Conservation (phyloP, 2,797 vertebrate species). For the Vespertilio murinus region DNA sequence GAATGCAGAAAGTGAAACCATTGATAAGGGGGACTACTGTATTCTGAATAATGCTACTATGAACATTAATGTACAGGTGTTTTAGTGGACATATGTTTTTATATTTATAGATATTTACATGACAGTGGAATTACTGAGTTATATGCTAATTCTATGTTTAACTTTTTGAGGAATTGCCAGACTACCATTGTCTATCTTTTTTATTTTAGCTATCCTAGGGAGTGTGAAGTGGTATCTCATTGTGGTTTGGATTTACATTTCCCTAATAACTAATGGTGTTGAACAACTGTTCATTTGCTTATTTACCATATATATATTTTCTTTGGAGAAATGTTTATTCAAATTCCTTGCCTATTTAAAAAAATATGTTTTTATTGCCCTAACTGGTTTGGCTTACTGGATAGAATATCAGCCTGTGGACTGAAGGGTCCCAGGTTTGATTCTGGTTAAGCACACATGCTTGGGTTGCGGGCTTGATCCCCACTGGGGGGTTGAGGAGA, state of each 20-base stretch:
- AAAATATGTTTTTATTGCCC: too few species aligned
- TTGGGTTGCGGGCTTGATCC: too few species aligned
- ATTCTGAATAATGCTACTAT: not conserved
- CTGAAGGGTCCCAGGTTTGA: too few species aligned
- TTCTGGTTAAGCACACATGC: too few species aligned
- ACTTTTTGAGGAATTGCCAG: slow-evolving; percentile 4
- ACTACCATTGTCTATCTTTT: slow-evolving; percentile 8
- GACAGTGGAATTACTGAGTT: not conserved
- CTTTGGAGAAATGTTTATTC: not conserved
- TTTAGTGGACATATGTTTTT: not conserved
- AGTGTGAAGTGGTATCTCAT: not conserved
- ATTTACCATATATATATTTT: not conserved
- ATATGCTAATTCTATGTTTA: slow-evolving; percentile 24
- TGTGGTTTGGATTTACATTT: slow-evolving; percentile 30
- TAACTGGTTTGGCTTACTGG: too few species aligned
- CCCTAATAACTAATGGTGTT: not conserved
- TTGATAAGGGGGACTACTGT: not conserved
- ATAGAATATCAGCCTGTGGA: too few species aligned
- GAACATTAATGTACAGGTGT: not conserved
- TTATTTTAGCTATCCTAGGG: slow-evolving; percentile 25
- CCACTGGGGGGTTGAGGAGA: too few species aligned
- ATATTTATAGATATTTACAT: not conserved
- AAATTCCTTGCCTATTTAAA: not conserved
- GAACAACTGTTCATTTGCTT: not conserved
- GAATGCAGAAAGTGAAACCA: not conserved